A percentile compares a stretch with the other conserved stretches of the same genome.
phyloP scores from a whole-genome alignment of 1,140 invertebrate species.

The Chionoecetes opilio region DNA sequence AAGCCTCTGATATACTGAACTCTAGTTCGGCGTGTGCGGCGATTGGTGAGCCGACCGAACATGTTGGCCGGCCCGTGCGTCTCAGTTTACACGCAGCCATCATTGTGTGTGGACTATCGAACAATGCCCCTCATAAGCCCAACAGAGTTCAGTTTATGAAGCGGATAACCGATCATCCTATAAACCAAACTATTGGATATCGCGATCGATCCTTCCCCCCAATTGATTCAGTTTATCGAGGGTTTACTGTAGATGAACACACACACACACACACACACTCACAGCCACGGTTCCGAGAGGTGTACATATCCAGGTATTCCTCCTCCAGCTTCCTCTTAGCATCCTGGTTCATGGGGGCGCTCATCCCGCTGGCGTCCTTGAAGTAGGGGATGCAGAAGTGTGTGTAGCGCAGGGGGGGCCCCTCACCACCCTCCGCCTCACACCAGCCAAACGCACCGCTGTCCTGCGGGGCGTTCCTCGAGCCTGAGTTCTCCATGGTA shows the following conservation, averaged over 20 bases:
- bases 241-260: too few species aligned
- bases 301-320: conserved; percentile 77
- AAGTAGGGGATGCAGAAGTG: conserved; percentile 75
- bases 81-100: too few species aligned
- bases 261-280: not conserved
- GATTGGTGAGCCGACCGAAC: too few species aligned
- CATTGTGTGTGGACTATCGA: too few species aligned
- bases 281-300: conserved; percentile 62
- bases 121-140: too few species aligned
- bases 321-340: conserved; percentile 69
- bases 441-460: too few species aligned
- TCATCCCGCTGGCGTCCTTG: conserved; percentile 75
- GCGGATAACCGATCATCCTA: too few species aligned
- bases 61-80: too few species aligned
- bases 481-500: conserved; percentile 19
- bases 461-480: not conserved
- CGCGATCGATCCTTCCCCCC: not conserved
- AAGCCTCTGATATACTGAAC: too few species aligned
- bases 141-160: too few species aligned
- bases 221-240: too few species aligned
- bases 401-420: conserved; percentile 54
- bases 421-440: not conserved
- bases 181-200: not conserved
- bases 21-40: too few species aligned
- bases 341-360: conserved; percentile 77